These are phyloP conservation scores for Ctenopoma kingsleyae DNA, from an alignment of 2,797 vertebrate species.

Conservation along the genomic window DNA sequence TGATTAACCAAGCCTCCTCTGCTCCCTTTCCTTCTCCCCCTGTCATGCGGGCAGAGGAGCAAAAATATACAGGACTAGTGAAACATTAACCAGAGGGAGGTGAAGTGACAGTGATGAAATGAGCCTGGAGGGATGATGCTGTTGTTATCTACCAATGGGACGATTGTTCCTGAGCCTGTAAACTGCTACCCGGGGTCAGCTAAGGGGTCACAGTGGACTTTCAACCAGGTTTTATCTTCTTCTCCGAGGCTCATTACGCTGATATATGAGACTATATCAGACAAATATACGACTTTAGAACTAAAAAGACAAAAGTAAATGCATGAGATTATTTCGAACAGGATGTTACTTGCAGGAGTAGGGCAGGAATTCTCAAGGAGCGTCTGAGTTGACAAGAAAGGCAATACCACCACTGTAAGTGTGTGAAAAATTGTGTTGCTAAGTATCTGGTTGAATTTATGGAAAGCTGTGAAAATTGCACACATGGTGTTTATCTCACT, in stretches of 20 bases:
- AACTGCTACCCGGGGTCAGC: slow-evolving; percentile 77
- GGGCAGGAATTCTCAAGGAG: not conserved
- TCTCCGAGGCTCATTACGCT: slow-evolving; percentile 62
- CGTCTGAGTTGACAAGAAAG: slow-evolving; percentile 16
- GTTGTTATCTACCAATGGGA: slow-evolving; percentile 77
- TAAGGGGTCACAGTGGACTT: slow-evolving; percentile 73
- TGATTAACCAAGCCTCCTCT: slow-evolving; percentile 76
- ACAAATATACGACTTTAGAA: slow-evolving; percentile 46
- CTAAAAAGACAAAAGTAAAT: slow-evolving; percentile 29
- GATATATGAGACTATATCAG: slow-evolving; percentile 55
- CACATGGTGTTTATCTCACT: slow-evolving; percentile 76
- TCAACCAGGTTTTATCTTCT: slow-evolving; percentile 60
- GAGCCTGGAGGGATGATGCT: slow-evolving; percentile 77
- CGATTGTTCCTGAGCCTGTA: slow-evolving; percentile 79
- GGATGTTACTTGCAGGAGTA: not conserved
- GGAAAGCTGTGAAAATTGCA: slow-evolving; percentile 67
- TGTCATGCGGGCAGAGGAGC: slow-evolving; percentile 32
- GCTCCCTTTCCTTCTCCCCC: slow-evolving; percentile 44
- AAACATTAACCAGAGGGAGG: slow-evolving; percentile 84
- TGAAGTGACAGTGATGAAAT: slow-evolving; percentile 81
- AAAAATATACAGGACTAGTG: slow-evolving; percentile 66
- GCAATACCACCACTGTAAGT: slow-evolving; percentile 13
- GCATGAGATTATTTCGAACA: slow-evolving; percentile 6
- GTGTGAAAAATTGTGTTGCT: slow-evolving; percentile 42
- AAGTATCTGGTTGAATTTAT: slow-evolving; percentile 57